A percentile compares a stretch with the other conserved stretches of the same genome.
phyloP scores from a whole-genome alignment of 1,140 invertebrate genomes.

The Drosophila dunni region DNA sequence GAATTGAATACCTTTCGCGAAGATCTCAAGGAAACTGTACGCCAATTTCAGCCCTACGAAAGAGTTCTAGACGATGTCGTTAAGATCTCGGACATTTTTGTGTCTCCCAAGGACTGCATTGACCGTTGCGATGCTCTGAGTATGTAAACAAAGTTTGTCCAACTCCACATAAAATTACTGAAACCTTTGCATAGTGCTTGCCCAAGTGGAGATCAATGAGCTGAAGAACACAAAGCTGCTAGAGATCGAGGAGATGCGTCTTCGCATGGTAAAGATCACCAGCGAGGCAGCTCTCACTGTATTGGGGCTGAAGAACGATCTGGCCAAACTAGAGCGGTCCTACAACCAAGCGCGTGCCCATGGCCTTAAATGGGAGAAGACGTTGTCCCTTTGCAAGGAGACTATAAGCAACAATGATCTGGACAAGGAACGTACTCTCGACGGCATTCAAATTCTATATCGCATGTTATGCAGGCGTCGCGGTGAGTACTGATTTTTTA shows the following conservation, averaged over 20 bases:
- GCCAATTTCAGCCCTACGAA: constrained; percentile 73
- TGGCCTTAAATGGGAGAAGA: constrained; percentile 74
- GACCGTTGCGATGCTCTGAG: constrained; percentile 81
- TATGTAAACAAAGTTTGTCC: constrained; percentile 13
- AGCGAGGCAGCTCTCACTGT: constrained; percentile 68
- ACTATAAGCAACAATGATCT: constrained; percentile 44
- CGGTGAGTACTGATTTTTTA: constrained; percentile 28
- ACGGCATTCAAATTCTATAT: constrained; percentile 63
- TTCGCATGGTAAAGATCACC: constrained; percentile 65
- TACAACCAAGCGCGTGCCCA: constrained; percentile 61
- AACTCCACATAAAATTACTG: too few species aligned
- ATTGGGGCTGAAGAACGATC: constrained; percentile 73
- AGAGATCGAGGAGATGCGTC: constrained; percentile 68
- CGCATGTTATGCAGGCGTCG: constrained; percentile 63
- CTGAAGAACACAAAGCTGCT: constrained; percentile 55
- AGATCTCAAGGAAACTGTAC: constrained; percentile 58
- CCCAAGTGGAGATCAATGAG: constrained; percentile 70
- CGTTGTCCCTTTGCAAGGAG: constrained; percentile 62
- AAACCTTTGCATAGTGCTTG: constrained; percentile 53
- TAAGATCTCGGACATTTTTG: constrained; percentile 64
- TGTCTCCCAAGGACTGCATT: constrained; percentile 75
- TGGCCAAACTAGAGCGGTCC: constrained; percentile 64
- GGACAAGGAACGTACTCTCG: constrained; percentile 65
- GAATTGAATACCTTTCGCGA: constrained; percentile 43
- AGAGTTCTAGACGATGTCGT: constrained; percentile 73